These are phyloP conservation scores for Ictidomys tridecemlineatus DNA, from an alignment of 2,113 vertebrate species.

Conservation along the genomic window DNA sequence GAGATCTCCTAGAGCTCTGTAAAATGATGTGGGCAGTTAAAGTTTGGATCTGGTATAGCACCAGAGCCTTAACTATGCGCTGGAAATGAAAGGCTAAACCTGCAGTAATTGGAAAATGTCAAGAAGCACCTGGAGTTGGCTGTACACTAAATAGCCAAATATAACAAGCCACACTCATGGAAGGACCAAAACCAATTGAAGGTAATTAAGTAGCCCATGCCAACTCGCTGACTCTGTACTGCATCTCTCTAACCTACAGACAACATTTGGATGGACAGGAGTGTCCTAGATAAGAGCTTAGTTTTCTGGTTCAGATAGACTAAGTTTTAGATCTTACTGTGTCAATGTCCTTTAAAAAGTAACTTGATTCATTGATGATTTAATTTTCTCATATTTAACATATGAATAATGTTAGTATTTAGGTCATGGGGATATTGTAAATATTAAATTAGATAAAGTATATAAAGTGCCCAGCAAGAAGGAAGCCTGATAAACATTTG, in stretches of 20 bases:
- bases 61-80: accelerated
- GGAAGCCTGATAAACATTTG: not conserved
- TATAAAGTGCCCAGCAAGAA: not conserved
- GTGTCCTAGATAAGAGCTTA: not conserved
- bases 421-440: not conserved
- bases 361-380: not conserved
- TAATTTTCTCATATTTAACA: slow-evolving; percentile 28
- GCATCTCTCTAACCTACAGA: not conserved
- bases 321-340: not conserved
- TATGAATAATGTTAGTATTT: not conserved
- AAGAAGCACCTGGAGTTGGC: not conserved
- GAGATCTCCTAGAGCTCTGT: not conserved
- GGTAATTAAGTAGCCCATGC: not conserved
- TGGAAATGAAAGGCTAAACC: not conserved
- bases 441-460: slow-evolving; percentile 12
- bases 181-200: not conserved
- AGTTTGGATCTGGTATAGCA: not conserved
- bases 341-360: not conserved
- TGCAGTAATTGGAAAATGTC: not conserved
- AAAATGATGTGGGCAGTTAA: not conserved
- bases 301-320: not conserved
- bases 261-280: not conserved
- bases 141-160: not conserved
- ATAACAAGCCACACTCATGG: not conserved
- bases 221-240: not conserved